Evolutionary conservation across 2,113 vertebrate genomes (phyloP).

Genomic region (Thoracochromis brauschi): DNA sequence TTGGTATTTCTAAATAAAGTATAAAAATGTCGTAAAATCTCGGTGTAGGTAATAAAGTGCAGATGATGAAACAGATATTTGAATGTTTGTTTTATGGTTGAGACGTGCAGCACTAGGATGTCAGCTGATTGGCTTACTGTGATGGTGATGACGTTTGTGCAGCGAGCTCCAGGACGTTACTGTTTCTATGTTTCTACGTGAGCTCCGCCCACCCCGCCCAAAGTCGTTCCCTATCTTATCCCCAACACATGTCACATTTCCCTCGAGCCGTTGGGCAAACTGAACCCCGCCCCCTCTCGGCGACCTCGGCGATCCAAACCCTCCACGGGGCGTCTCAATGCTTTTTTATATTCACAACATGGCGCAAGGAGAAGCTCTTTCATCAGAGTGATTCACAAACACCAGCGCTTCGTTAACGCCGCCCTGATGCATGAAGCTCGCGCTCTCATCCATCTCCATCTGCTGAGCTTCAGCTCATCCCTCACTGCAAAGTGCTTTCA

Average conservation of each 20-base stretch:
- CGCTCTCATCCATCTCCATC: background rate
- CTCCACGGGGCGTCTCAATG: accelerated
- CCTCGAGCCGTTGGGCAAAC: accelerated
- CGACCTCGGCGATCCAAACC: background rate
- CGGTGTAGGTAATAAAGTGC: background rate
- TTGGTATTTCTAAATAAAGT: background rate
- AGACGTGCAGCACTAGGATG: background rate
- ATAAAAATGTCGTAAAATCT: background rate
- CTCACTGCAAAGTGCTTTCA: background rate
- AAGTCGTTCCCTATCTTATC: accelerated
- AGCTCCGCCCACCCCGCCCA: background rate
- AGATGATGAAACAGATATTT: background rate
- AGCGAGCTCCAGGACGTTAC: background rate
- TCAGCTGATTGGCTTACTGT: background rate
- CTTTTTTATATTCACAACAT: background rate
- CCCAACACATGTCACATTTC: background rate
- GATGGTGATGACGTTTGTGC: background rate
- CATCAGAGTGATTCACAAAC: background rate
- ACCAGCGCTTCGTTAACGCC: background rate
- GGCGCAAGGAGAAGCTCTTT: background rate
- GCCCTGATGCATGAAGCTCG: background rate
- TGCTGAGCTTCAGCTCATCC: background rate
- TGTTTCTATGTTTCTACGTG: background rate
- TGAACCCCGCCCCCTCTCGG: background rate
- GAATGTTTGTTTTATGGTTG: background rate